Evolutionary conservation across 2,797 vertebrate species (phyloP).

Genomic region (Sphenodon punctatus): DNA sequence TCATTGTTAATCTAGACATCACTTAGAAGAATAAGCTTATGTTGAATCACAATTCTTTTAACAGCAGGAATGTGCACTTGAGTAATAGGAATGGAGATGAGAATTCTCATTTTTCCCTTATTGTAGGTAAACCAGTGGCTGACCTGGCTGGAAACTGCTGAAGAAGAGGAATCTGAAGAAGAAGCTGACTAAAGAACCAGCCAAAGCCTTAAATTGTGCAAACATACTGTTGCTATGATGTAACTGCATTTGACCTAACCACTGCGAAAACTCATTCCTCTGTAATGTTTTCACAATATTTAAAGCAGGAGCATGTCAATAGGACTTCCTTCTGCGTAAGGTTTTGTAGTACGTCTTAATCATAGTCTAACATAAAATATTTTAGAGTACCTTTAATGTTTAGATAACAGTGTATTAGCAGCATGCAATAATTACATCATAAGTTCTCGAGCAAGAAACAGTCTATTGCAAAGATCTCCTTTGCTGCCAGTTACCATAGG

Average conservation of each 20-base stretch:
- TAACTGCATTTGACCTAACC: slow-evolving; percentile 86
- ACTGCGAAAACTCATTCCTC: slow-evolving; percentile 90
- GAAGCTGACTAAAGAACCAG: slow-evolving; percentile 92
- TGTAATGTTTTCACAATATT: slow-evolving; percentile 87
- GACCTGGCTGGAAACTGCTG: slow-evolving; percentile 98
- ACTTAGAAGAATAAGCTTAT: too few species aligned
- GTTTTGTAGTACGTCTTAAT: slow-evolving; percentile 86
- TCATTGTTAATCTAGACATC: too few species aligned
- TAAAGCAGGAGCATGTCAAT: slow-evolving; percentile 82
- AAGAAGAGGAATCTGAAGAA: slow-evolving; percentile 98
- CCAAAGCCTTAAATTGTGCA: slow-evolving; percentile 87
- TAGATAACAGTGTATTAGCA: slow-evolving; percentile 83
- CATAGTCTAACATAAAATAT: slow-evolving; percentile 83
- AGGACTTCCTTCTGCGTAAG: slow-evolving; percentile 79
- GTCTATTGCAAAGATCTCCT: slow-evolving; percentile 83
- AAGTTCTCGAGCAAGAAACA: slow-evolving; percentile 81
- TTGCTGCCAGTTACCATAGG: slow-evolving; percentile 82
- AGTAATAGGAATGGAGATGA: too few species aligned
- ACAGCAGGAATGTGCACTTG: too few species aligned
- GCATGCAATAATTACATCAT: slow-evolving; percentile 86
- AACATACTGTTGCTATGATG: slow-evolving; percentile 86
- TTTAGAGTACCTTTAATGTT: slow-evolving; percentile 85
- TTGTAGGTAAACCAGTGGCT: slow-evolving; percentile 97
- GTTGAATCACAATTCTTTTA: too few species aligned
- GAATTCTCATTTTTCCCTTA: too few species aligned